Evolutionary conservation across 30 jellyfish, hydroid and myxozoan species (phyloP).

Genomic region (Hydractinia echinata): DNA sequence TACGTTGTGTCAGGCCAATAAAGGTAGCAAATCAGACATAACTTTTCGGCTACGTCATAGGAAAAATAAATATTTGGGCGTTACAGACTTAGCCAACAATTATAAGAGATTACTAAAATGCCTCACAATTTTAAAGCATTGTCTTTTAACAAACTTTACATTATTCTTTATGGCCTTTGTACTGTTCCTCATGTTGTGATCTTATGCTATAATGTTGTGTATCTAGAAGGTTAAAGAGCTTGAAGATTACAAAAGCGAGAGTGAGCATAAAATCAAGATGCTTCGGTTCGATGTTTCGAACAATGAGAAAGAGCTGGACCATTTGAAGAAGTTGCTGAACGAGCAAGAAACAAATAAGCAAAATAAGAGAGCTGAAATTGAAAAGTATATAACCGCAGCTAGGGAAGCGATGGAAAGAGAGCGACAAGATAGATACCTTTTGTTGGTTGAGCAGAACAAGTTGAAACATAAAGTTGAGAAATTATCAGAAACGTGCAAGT

Average conservation of each 20-base stretch:
- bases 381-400: constrained; percentile 58
- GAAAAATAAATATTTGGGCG: no score
- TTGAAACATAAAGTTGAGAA: constrained; percentile 80
- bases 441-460: constrained; percentile 85
- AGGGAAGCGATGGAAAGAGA: constrained; percentile 78
- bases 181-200: no score
- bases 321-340: constrained; percentile 46
- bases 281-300: constrained; percentile 49
- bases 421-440: constrained; percentile 70
- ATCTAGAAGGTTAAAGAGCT: constrained; percentile 49
- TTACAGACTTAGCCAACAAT: no score
- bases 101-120: no score
- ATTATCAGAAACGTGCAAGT: constrained; percentile 70
- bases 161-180: no score
- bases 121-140: no score
- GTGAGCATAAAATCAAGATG: constrained; percentile 49
- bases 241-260: constrained; percentile 46
- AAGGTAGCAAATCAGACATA: no score
- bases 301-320: constrained; percentile 57
- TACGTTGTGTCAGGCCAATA: no score
- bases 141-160: no score
- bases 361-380: constrained; percentile 44
- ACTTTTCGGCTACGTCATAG: no score
- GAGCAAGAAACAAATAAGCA: constrained; percentile 47
- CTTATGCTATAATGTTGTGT: neutral